phyloP scores from a whole-genome alignment of 2,797 vertebrate species.

The Capromys pilorides region DNA sequence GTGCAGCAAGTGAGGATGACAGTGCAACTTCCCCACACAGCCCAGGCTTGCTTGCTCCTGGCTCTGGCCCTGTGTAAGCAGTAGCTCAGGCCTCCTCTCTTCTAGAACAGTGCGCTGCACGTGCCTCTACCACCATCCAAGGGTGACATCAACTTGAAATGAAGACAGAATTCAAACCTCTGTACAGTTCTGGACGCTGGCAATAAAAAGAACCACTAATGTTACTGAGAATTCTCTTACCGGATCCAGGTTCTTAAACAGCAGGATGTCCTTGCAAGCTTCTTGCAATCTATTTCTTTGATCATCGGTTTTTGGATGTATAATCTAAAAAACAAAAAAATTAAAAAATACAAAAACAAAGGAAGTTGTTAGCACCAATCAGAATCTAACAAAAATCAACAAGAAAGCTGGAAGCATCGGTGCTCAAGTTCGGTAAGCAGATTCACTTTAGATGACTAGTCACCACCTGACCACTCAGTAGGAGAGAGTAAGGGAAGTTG shows the following conservation, averaged over 20 bases:
- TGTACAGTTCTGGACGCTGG: not conserved
- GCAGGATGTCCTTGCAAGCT: slow-evolving; percentile 97
- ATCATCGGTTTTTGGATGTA: slow-evolving; percentile 98
- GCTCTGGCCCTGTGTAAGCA: not conserved
- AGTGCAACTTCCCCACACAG: not conserved
- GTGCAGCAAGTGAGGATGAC: not conserved
- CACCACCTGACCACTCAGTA: not conserved
- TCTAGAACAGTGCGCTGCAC: fast-evolving
- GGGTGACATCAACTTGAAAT: not conserved
- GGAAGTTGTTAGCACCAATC: slow-evolving; percentile 5
- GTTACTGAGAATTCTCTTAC: slow-evolving; percentile 86
- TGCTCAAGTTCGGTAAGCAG: not conserved
- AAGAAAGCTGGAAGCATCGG: not conserved
- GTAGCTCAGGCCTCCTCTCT: not conserved
- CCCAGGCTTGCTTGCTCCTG: not conserved
- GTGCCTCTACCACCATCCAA: not conserved
- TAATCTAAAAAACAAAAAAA: slow-evolving; percentile 89
- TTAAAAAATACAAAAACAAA: slow-evolving; percentile 40
- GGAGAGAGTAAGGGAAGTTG: not conserved
- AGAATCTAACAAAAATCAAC: not conserved
- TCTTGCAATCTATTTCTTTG: slow-evolving; percentile 98
- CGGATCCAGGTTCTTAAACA: slow-evolving; percentile 98
- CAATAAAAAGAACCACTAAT: not conserved
- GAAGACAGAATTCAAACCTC: not conserved
- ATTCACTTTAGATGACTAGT: not conserved